Percentiles rank a stretch among this genome's conserved stretches.
These are phyloP conservation scores for Drosophila mimetica DNA, from an alignment of 2,888 invertebrate genomes.

Conservation along the genomic window DNA sequence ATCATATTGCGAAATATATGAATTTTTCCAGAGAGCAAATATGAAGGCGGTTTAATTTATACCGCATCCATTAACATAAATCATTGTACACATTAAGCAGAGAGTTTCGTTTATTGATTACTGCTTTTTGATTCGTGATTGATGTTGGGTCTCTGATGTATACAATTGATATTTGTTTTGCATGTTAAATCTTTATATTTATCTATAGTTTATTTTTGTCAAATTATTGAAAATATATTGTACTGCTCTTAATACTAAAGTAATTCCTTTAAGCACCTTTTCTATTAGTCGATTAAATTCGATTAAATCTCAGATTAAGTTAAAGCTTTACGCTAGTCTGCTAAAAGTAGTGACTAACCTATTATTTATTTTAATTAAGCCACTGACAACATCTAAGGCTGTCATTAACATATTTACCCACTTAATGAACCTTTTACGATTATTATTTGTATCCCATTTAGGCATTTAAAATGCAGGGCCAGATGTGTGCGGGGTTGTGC, in stretches of 20 bases:
- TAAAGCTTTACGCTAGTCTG: background rate
- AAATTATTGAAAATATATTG: too few species aligned
- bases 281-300: background rate
- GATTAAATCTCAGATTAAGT: background rate
- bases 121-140: slow-evolving; percentile 14
- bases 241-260: too few species aligned
- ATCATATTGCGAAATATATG: background rate
- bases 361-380: slow-evolving; percentile 15
- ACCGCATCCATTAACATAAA: slow-evolving; percentile 15
- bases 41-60: background rate
- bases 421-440: slow-evolving; percentile 23
- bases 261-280: too few species aligned
- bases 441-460: slow-evolving; percentile 46
- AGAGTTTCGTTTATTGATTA: slow-evolving; percentile 12
- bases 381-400: slow-evolving; percentile 7
- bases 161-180: background rate
- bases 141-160: background rate
- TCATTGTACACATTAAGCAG: slow-evolving; percentile 4
- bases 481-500: slow-evolving; percentile 26
- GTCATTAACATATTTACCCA: slow-evolving; percentile 15
- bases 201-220: background rate
- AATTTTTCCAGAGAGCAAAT: background rate
- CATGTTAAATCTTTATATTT: background rate
- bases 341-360: background rate
- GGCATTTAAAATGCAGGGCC: slow-evolving; percentile 59